Percentiles rank a stretch among this genome's conserved stretches.
Evolutionary conservation across 2,797 vertebrate species (phyloP).

Genomic region (Lerista edwardsae): DNA sequence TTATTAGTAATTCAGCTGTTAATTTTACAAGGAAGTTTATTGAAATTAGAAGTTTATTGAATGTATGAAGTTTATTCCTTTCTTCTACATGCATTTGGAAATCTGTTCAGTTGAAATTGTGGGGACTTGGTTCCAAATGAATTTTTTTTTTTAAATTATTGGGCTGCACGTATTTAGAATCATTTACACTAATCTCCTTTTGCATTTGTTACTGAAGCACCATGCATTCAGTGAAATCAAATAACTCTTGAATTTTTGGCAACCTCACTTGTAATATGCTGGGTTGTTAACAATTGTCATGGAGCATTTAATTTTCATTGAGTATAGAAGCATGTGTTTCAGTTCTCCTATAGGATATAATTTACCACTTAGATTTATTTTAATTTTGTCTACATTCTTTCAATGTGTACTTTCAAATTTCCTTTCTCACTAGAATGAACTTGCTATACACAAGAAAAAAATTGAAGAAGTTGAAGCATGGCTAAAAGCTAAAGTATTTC

Average conservation of each 20-base stretch:
- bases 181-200: background rate
- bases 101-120: background rate
- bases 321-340: no score
- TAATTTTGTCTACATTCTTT: background rate
- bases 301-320: no score
- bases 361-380: background rate
- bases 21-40: background rate
- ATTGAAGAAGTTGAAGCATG: conserved; percentile 93
- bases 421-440: conserved; percentile 81
- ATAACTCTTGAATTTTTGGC: background rate
- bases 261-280: background rate
- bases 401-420: conserved; percentile 14
- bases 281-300: background rate
- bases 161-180: background rate
- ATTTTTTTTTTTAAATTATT: background rate
- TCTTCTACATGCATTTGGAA: background rate
- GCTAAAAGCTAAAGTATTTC: conserved; percentile 80
- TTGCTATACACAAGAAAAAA: conserved; percentile 97
- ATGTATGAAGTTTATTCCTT: background rate
- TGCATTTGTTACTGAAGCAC: background rate
- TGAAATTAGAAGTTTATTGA: background rate
- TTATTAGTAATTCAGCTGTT: background rate
- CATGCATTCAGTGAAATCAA: background rate
- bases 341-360: background rate
- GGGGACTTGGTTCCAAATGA: background rate